A percentile compares a stretch with the other conserved stretches of the same genome.
These are phyloP conservation scores for Bambusicola thoracicus DNA, from an alignment of 2,113 vertebrate species.

Conservation along the genomic window DNA sequence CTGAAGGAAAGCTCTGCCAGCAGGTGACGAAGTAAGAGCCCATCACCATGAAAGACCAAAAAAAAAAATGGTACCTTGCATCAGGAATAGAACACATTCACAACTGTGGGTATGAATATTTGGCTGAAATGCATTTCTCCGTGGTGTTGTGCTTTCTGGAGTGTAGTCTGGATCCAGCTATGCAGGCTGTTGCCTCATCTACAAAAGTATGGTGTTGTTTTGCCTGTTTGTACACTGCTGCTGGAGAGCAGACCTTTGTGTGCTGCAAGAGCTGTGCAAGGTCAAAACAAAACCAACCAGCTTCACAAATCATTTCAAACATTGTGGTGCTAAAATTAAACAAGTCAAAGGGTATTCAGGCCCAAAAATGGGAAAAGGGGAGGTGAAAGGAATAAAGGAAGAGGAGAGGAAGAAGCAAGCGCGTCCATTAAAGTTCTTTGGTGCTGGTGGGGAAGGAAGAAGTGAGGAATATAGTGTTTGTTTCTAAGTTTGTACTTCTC, in stretches of 20 bases:
- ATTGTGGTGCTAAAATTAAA: not conserved
- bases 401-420: not conserved
- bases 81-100: not conserved
- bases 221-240: too few relatives aligned
- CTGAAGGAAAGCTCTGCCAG: not conserved
- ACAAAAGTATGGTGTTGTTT: not conserved
- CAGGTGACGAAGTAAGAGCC: not conserved
- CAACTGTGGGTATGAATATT: not conserved
- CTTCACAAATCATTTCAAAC: not conserved
- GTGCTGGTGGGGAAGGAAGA: not conserved
- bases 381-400: not conserved
- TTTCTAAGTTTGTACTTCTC: not conserved
- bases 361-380: not conserved
- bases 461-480: not conserved
- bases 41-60: fast-evolving
- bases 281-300: not conserved
- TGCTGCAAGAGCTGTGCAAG: not conserved
- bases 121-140: not conserved
- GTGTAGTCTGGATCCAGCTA: not conserved
- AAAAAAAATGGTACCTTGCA: not conserved
- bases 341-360: fast-evolving
- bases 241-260: not conserved
- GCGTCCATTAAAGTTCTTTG: not conserved
- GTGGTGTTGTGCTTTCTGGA: not conserved
- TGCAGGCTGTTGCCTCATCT: not conserved